Conservation (phyloP, 2,888 invertebrate genomes). For the Drosophila mimetica region DNA sequence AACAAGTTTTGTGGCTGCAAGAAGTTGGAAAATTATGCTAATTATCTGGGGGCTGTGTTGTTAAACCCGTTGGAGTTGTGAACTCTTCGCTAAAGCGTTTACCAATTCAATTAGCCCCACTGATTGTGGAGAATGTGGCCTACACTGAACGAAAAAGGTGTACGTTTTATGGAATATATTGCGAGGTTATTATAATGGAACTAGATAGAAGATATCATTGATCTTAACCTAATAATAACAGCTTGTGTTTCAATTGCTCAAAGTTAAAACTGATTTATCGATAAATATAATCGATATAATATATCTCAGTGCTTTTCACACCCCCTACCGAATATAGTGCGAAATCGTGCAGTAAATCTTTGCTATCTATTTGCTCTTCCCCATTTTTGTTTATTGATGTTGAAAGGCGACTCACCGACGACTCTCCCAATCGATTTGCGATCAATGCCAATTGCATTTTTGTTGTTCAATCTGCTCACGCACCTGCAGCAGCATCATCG, state of each 20-base stretch:
- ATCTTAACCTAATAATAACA: too few relatives aligned
- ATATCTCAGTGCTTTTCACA: conserved; percentile 6
- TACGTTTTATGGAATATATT: too few relatives aligned
- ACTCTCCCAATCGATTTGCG: conserved; percentile 12
- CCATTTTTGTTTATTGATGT: conserved; percentile 9
- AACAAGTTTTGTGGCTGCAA: conserved; percentile 18
- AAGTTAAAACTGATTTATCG: neutral
- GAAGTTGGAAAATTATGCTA: conserved; percentile 43
- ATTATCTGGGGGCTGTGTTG: conserved; percentile 23
- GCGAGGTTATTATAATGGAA: too few relatives aligned
- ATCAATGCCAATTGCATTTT: conserved; percentile 43
- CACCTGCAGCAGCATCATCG: conserved; percentile 42
- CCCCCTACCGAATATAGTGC: neutral
- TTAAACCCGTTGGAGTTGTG: conserved; percentile 24
- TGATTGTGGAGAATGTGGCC: conserved; percentile 10
- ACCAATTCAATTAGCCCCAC: conserved; percentile 37
- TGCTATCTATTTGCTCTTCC: neutral
- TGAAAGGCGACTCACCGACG: conserved; percentile 4
- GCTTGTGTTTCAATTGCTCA: neutral
- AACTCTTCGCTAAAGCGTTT: conserved; percentile 26
- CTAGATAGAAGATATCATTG: too few relatives aligned
- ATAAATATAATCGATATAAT: neutral
- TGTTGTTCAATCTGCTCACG: conserved; percentile 48
- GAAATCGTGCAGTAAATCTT: neutral
- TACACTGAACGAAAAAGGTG: conserved; percentile 11